Evolutionary conservation across 2,888 invertebrate species (phyloP).

Genomic region (Flexamia atlantica): DNA sequence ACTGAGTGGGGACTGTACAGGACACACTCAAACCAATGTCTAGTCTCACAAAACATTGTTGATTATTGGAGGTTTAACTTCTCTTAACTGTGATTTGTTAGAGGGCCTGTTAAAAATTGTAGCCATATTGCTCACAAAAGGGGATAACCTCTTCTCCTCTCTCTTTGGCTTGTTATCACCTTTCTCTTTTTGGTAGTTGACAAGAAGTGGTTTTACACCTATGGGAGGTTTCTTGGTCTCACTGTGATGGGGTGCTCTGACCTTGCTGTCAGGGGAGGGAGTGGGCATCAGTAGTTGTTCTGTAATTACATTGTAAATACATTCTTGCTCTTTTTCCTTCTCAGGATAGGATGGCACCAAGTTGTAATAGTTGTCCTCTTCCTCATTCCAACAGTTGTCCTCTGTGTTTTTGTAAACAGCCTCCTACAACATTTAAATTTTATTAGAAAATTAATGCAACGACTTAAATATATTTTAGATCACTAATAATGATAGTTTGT

Average conservation of each 20-base stretch:
- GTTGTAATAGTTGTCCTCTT: conserved; percentile 45
- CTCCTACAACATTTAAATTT: not conserved
- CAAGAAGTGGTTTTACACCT: not conserved
- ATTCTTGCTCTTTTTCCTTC: conserved; percentile 30
- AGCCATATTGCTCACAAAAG: conserved; percentile 43
- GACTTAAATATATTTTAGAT: too few species aligned
- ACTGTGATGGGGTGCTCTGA: too few species aligned
- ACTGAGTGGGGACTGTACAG: too few species aligned
- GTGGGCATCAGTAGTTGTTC: not conserved
- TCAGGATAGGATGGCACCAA: conserved; percentile 28
- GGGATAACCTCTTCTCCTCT: conserved; percentile 11
- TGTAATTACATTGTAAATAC: conserved; percentile 40
- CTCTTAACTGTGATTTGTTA: conserved; percentile 19
- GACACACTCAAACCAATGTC: too few species aligned
- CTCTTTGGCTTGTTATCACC: conserved; percentile 5
- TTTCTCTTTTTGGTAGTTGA: not conserved
- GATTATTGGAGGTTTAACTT: conserved; percentile 41
- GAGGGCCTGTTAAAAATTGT: conserved; percentile 36
- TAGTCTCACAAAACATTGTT: conserved; percentile 21
- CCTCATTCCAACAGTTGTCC: not conserved
- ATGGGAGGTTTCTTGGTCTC: conserved; percentile 14
- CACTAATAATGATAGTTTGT: too few species aligned
- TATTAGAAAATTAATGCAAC: not conserved
- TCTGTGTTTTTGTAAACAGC: conserved; percentile 27
- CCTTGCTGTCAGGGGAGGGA: conserved; percentile 25